Percentiles rank a stretch among this genome's conserved stretches.
These are phyloP conservation scores for Carassius auratus DNA, from an alignment of 2,113 vertebrate species.

Conservation along the genomic window DNA sequence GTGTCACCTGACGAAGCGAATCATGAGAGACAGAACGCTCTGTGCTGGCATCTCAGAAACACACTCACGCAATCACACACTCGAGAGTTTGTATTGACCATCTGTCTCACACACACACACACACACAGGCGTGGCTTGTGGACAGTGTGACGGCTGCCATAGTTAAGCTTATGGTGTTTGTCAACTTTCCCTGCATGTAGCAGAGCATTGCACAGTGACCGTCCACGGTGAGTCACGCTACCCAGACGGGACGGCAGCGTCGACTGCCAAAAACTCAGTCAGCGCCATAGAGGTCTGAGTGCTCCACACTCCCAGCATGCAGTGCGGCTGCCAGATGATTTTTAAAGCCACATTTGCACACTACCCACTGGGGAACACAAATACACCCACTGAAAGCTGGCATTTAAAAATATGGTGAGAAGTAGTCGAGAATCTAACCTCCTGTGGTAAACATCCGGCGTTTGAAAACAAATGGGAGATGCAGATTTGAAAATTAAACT, in stretches of 20 bases:
- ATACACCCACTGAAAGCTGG: constrained; percentile 56
- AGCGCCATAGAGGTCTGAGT: constrained; percentile 56
- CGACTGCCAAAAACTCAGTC: constrained; percentile 52
- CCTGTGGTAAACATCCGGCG: background rate
- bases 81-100: background rate
- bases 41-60: constrained; percentile 25
- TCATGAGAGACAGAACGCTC: background rate
- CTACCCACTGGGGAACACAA: constrained; percentile 48
- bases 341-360: constrained; percentile 58
- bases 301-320: constrained; percentile 58
- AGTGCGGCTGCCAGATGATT: constrained; percentile 51
- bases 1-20: background rate
- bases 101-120: constrained; percentile 39
- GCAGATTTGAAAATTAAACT: constrained; percentile 15
- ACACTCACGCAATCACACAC: constrained; percentile 35
- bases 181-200: constrained; percentile 66
- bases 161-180: constrained; percentile 75
- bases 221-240: constrained; percentile 70
- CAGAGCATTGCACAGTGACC: constrained; percentile 59
- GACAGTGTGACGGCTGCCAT: constrained; percentile 57
- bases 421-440: constrained; percentile 47
- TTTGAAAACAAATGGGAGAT: constrained; percentile 39
- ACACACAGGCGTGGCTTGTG: constrained; percentile 46
- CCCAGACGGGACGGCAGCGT: constrained; percentile 62
- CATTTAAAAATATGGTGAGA: constrained; percentile 59